Evolutionary conservation across 1,140 invertebrate genomes (phyloP), one percentile per base, ranked within the genome.

Genomic region (Penaeus chinensis): DNA sequence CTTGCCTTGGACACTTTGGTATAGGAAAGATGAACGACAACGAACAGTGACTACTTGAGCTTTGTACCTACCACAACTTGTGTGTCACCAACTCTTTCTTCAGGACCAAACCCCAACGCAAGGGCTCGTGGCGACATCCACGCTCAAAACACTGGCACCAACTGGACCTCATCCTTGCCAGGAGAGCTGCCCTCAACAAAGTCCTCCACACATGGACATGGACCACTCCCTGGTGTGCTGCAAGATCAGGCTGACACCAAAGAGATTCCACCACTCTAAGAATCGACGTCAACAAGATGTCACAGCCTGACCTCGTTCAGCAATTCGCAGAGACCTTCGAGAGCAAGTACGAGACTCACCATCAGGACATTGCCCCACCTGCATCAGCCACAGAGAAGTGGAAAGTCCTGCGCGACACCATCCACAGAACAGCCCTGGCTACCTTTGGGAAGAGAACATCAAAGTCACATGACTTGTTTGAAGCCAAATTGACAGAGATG

Each of bases 71-170:
- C 3, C 1, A 66, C n/a, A 66, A 66, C 32, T 2, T 66, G 2
- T 66, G 63, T 3, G 3, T 66, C 1, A 66, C 63, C 63, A n/a
- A 66, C 63, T 20, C 63, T 2, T 1, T 20, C 63, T 66, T 20
- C n/a, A 66, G 3, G 19, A 2, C 63, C 63, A 66, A 66, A 32
- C 71, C 71, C 16, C 71, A 3, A 5, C 24, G 5, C 71, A 74
- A 16, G 24, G 16, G 2, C 24, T 74, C 32, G 1, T 32, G 32
- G 32, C 0, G 32, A 74, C 71, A 74, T 5, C 71, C 71, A 16
- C 24, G 71, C 71, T 74, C 71, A 16, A 74, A 74, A 3, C 71
- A 74, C 3, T 74, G 71, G 71, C 71, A 74, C 5, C 71, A 74
- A 74, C 71, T 74, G 16, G 24, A 74, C 5, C 71, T 18, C 13